A percentile compares a stretch with the other conserved stretches of the same genome.
Conservation (phyloP, 2,888 invertebrate species). For the Schizotus pectinicornis region DNA sequence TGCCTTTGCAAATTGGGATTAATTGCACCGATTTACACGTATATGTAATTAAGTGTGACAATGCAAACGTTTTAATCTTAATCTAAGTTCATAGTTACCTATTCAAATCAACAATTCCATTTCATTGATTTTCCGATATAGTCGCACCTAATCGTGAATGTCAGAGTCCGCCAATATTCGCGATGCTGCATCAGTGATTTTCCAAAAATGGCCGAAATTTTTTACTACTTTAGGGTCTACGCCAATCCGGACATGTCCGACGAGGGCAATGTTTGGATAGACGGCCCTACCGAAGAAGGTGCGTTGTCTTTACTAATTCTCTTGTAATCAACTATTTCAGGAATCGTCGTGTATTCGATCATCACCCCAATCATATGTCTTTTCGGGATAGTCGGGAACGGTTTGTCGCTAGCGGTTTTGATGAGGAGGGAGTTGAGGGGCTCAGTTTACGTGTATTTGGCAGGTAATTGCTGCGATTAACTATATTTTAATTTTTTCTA, state of each 20-base stretch:
- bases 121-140: slow-evolving; percentile 40
- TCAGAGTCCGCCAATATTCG: neutral
- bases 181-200: slow-evolving; percentile 1
- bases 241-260: slow-evolving; percentile 12
- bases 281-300: slow-evolving; percentile 38
- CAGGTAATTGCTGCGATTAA: slow-evolving; percentile 41
- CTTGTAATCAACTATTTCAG: slow-evolving; percentile 28
- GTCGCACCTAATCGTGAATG: slow-evolving; percentile 2
- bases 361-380: slow-evolving; percentile 50
- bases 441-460: slow-evolving; percentile 53
- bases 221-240: too few relatives aligned
- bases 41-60: slow-evolving; percentile 25
- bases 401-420: slow-evolving; percentile 48
- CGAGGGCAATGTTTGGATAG: slow-evolving; percentile 37
- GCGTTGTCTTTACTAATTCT: slow-evolving; percentile 1
- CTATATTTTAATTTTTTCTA: slow-evolving; percentile 3
- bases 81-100: slow-evolving; percentile 17
- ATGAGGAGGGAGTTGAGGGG: slow-evolving; percentile 46
- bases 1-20: slow-evolving; percentile 16
- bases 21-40: slow-evolving; percentile 22
- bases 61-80: slow-evolving; percentile 25
- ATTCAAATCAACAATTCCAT: slow-evolving; percentile 12
- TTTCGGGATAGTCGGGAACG: slow-evolving; percentile 52
- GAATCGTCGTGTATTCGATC: slow-evolving; percentile 50
- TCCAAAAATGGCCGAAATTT: neutral